Percentiles rank a stretch among this genome's conserved stretches.
Evolutionary conservation across 2,888 invertebrate genomes (phyloP).

Genomic region (Pachymerium ferrugineum): DNA sequence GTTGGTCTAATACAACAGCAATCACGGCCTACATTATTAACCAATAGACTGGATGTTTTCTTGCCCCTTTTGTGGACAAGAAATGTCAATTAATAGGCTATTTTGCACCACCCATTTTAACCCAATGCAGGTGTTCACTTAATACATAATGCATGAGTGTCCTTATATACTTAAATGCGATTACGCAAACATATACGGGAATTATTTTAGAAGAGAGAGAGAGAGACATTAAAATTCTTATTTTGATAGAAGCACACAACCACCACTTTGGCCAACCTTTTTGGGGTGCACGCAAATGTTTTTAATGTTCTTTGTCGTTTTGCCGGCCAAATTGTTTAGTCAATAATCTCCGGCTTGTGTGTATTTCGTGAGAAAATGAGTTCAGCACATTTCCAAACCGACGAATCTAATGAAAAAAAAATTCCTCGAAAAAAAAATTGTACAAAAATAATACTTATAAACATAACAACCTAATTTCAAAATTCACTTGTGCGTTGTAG

Average conservation of each 20-base stretch:
- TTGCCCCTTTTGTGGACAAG: too few species aligned
- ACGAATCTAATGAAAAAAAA: not conserved
- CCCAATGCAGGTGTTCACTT: too few species aligned
- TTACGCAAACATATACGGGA: not conserved
- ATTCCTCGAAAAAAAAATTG: not conserved
- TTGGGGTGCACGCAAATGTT: constrained; percentile 7
- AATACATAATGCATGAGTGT: not conserved
- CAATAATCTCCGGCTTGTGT: not conserved
- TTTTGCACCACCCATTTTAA: too few species aligned
- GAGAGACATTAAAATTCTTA: not conserved
- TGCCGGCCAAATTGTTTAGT: not conserved
- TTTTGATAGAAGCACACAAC: not conserved
- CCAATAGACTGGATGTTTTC: too few species aligned
- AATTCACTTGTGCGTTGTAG: not conserved
- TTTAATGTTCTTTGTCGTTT: constrained; percentile 13
- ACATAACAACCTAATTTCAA: not conserved
- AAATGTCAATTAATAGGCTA: too few species aligned
- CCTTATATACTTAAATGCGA: not conserved
- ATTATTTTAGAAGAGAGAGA: too few species aligned
- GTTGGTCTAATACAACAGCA: too few species aligned
- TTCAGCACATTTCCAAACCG: not conserved
- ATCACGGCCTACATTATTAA: too few species aligned
- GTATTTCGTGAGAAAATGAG: not conserved
- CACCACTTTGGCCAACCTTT: not conserved
- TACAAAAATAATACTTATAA: not conserved